Evolutionary conservation across 2,113 vertebrate genomes (phyloP).

Genomic region (Spheniscus mendiculus): DNA sequence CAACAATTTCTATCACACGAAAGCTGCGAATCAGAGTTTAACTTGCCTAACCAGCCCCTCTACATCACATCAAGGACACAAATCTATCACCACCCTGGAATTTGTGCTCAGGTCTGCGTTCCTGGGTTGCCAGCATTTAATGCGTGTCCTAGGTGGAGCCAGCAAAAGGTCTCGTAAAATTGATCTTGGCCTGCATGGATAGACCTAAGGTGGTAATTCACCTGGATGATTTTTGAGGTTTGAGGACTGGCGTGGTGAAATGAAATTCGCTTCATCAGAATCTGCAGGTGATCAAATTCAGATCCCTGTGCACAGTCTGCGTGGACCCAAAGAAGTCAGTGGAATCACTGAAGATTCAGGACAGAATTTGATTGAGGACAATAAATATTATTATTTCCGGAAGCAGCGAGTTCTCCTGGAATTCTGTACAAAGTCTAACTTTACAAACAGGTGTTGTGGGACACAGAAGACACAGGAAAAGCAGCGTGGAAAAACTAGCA

Average conservation of each 20-base stretch:
- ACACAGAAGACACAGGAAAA: neutral
- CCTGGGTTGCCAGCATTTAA: neutral
- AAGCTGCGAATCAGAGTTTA: neutral
- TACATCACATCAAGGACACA: neutral
- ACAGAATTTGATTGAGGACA: neutral
- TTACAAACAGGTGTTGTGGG: neutral
- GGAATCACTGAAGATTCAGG: neutral
- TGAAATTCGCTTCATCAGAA: neutral
- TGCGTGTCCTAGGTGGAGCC: neutral
- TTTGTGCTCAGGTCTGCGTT: neutral
- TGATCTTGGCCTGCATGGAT: neutral
- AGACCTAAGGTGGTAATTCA: neutral
- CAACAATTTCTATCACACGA: neutral
- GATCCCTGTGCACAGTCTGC: neutral
- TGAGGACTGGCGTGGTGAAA: neutral
- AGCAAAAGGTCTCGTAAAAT: neutral
- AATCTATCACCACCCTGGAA: neutral
- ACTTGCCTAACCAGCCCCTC: slow-evolving; percentile 22
- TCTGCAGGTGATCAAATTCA: neutral
- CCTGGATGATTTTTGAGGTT: neutral
- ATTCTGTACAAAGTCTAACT: neutral
- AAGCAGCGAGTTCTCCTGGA: neutral
- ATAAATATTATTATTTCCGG: neutral
- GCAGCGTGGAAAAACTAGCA: neutral
- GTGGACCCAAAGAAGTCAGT: neutral